These are phyloP conservation scores for Aratinga solstitialis DNA, from an alignment of 2,797 vertebrate genomes.

Conservation along the genomic window DNA sequence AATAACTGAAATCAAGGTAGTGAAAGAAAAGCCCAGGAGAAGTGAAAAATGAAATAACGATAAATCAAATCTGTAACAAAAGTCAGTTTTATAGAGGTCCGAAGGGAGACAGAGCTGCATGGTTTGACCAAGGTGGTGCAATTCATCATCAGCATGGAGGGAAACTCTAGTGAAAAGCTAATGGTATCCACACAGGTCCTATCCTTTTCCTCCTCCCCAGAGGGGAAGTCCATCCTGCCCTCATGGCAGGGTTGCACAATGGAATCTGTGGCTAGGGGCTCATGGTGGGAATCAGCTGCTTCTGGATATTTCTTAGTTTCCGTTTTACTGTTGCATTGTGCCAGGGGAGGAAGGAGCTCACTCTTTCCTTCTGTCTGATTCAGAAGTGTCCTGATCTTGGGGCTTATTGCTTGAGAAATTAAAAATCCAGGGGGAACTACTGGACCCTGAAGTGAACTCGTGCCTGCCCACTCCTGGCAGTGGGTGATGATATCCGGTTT, in stretches of 20 bases:
- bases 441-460: background rate
- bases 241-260: background rate
- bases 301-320: background rate
- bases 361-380: background rate
- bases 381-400: background rate
- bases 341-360: background rate
- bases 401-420: background rate
- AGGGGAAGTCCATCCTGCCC: background rate
- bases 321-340: rapidly evolving
- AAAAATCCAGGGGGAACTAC: background rate
- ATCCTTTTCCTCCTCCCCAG: background rate
- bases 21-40: background rate
- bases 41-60: background rate
- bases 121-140: background rate
- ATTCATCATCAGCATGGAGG: background rate
- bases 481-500: background rate
- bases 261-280: background rate
- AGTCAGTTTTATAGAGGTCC: background rate
- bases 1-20: background rate
- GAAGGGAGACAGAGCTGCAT: background rate
- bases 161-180: background rate
- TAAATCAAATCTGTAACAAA: background rate
- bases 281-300: background rate
- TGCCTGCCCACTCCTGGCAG: background rate
- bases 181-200: background rate